phyloP scores from a whole-genome alignment of 1,140 invertebrate genomes.

The Leptopilina boulardi region DNA sequence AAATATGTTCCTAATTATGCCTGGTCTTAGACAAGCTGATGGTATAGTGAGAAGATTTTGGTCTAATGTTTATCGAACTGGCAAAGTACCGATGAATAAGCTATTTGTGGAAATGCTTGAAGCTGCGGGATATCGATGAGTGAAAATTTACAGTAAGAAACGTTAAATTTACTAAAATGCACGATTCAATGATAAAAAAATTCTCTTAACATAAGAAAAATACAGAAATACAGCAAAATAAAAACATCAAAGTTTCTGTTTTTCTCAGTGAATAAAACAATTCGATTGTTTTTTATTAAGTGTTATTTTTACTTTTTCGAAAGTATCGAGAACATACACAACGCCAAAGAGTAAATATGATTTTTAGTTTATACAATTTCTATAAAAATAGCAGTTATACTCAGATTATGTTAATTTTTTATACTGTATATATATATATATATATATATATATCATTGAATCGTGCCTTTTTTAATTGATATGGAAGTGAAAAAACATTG shows the following conservation, averaged over 20 bases:
- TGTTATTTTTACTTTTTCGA: too few relatives aligned
- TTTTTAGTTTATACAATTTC: not conserved
- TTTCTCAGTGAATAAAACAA: too few relatives aligned
- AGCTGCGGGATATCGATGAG: conserved; percentile 76
- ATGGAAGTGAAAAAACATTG: not conserved
- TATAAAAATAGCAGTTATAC: not conserved
- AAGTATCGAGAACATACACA: too few relatives aligned
- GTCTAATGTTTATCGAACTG: conserved; percentile 90
- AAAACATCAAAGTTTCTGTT: too few relatives aligned
- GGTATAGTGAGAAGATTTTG: conserved; percentile 92
- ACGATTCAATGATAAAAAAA: conserved; percentile 3
- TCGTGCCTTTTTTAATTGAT: not conserved
- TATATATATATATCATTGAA: not conserved
- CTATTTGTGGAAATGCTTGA: conserved; percentile 98
- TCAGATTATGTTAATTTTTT: not conserved
- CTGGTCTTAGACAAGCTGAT: conserved; percentile 92
- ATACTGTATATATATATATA: too few relatives aligned
- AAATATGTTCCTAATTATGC: conserved; percentile 91
- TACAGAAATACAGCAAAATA: too few relatives aligned
- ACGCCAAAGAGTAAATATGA: too few relatives aligned
- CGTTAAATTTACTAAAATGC: not conserved
- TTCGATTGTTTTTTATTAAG: too few relatives aligned
- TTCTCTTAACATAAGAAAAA: not conserved
- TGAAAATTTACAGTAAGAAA: not conserved
- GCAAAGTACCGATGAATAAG: conserved; percentile 96